Conservation (phyloP, 1,140 invertebrate species). For the Papilio aristodemus region DNA sequence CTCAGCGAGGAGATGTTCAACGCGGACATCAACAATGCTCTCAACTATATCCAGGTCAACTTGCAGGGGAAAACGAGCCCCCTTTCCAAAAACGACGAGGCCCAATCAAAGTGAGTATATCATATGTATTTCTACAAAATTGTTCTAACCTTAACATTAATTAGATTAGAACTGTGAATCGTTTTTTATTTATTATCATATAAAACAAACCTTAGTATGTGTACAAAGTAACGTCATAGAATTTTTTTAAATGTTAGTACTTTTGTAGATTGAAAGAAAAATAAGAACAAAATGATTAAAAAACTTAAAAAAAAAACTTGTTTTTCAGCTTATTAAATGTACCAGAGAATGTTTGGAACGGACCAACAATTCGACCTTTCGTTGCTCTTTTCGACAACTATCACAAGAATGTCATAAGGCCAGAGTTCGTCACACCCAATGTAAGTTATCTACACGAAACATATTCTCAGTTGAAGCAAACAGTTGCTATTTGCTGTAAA, state of each 20-base stretch:
- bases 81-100: slow-evolving; percentile 71
- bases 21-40: slow-evolving; percentile 71
- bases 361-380: slow-evolving; percentile 72
- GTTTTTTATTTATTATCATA: not conserved
- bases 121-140: not conserved
- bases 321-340: slow-evolving; percentile 63
- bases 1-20: slow-evolving; percentile 77
- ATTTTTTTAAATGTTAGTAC: not conserved
- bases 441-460: slow-evolving; percentile 54
- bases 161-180: not conserved
- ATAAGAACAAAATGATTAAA: not conserved
- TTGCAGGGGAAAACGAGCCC: slow-evolving; percentile 74
- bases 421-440: slow-evolving; percentile 72
- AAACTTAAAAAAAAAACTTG: slow-evolving; percentile 20
- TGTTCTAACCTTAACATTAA: not conserved
- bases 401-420: slow-evolving; percentile 76
- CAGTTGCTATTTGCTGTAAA: not conserved
- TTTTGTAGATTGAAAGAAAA: not conserved
- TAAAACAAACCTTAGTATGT: not conserved
- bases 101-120: slow-evolving; percentile 62
- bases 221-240: not conserved
- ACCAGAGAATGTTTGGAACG: slow-evolving; percentile 73
- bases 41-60: slow-evolving; percentile 74
- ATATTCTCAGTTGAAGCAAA: slow-evolving; percentile 11
- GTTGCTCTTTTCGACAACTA: slow-evolving; percentile 76